A percentile compares a stretch with the other conserved stretches of the same genome.
Evolutionary conservation across 2,888 invertebrate species (phyloP).

Genomic region (Drosophila suboccidentalis): DNA sequence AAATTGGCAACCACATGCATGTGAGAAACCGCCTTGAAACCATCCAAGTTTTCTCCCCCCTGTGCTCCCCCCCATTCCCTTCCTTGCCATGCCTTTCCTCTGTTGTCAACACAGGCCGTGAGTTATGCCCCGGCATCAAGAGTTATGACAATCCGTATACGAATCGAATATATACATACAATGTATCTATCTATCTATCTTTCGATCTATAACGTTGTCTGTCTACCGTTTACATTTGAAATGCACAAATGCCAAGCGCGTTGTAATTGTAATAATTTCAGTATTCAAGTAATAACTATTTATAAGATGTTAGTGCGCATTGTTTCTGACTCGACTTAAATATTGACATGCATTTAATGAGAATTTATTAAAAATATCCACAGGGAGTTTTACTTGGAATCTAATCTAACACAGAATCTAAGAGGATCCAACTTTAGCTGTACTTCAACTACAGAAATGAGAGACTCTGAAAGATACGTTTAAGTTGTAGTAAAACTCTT

Average conservation of each 20-base stretch:
- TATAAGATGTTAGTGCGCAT: slow-evolving; percentile 49
- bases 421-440: neutral
- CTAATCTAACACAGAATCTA: neutral
- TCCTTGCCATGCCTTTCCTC: neutral
- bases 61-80: neutral
- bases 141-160: slow-evolving; percentile 74
- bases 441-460: too few relatives aligned
- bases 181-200: slow-evolving; percentile 19
- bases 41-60: slow-evolving; percentile 23
- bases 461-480: too few relatives aligned
- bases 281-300: slow-evolving; percentile 59
- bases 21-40: slow-evolving; percentile 69
- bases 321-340: slow-evolving; percentile 19
- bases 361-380: slow-evolving; percentile 7
- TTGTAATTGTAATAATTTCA: slow-evolving; percentile 63
- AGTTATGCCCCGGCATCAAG: slow-evolving; percentile 63
- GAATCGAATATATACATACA: slow-evolving; percentile 19
- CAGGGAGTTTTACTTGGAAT: neutral
- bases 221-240: slow-evolving; percentile 60
- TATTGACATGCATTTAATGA: slow-evolving; percentile 4
- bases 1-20: slow-evolving; percentile 68
- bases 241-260: slow-evolving; percentile 73
- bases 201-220: slow-evolving; percentile 25
- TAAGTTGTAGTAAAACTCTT: too few relatives aligned
- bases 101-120: slow-evolving; percentile 19